Evolutionary conservation across 2,797 vertebrate genomes (phyloP), one percentile per base, ranked within the genome.

Genomic region (Siniperca undulata): DNA sequence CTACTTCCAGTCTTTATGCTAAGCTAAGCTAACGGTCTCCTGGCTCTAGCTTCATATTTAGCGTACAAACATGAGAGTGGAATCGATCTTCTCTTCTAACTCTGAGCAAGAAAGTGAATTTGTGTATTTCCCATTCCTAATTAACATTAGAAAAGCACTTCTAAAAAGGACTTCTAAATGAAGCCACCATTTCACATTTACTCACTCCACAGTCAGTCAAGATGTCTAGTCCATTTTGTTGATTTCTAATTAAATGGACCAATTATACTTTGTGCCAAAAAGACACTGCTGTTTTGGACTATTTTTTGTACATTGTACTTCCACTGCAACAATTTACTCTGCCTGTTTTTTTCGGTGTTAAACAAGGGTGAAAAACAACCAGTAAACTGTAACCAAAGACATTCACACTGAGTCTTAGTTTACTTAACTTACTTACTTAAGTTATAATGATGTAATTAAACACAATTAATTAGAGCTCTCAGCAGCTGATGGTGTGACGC

Each of bases 401-500:
- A 70, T 38, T 68, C 65, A 67, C 77, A 52, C 61, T 0, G 7
- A 72, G 38, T 58, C 56, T 82, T 38, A 5, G 36, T 78, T 86
- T 67, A 74, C 84, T 66, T 2, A 10, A 11, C n/a, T 86, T 67
- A 74, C 84, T 86, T 67, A 74, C 84, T 66, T 2, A 10, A 11
- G 70, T 80, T 75, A 17, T 75, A 74, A 61, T 67, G 74, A 80
- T 74, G 86, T 88, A 80, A 87, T 88, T 85, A 88, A 89, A 82
- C 61, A 22, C 53, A 67, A 62, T 77, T 84, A 87, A 89, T 88
- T 77, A 72, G 81, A 82, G 75, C 59, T 76, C 78, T 59, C 24
- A 22, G 61, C 36, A 38, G 69, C 68, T 48, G 74, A 70, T 3
- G 42, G 44, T 22, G 66, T 81, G 73, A 87, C 53, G 69, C 42